phyloP scores from a whole-genome alignment of 2,113 vertebrate species.

The Ranitomeya variabilis region DNA sequence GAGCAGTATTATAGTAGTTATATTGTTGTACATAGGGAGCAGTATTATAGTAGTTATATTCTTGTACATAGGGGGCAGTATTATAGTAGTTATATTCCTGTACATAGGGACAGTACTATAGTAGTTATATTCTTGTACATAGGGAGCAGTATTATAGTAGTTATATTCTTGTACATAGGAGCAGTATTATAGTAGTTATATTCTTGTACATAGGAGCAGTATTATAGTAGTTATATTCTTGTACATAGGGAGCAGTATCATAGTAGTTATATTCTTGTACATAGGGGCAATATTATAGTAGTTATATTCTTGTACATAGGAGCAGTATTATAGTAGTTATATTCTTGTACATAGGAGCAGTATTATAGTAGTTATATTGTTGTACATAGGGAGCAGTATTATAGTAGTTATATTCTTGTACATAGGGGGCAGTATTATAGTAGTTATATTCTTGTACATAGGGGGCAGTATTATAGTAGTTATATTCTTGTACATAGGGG shows the following conservation, averaged over 20 bases:
- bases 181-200: background rate
- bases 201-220: background rate
- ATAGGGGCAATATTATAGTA: background rate
- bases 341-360: background rate
- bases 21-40: too few relatives aligned
- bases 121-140: conserved; percentile 18
- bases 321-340: background rate
- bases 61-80: background rate
- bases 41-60: background rate
- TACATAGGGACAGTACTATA: conserved; percentile 5
- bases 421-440: too few relatives aligned
- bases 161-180: background rate
- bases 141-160: background rate
- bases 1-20: background rate
- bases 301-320: background rate
- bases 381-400: background rate
- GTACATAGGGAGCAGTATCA: background rate
- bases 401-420: background rate
- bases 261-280: too few relatives aligned
- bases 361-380: background rate
- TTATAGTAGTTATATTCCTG: conserved; percentile 5
- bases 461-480: too few relatives aligned
- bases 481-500: too few relatives aligned
- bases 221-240: conserved; percentile 1
- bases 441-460: too few relatives aligned